phyloP scores from a whole-genome alignment of 2,797 vertebrate genomes.

The Chaenodraco wilsoni region DNA sequence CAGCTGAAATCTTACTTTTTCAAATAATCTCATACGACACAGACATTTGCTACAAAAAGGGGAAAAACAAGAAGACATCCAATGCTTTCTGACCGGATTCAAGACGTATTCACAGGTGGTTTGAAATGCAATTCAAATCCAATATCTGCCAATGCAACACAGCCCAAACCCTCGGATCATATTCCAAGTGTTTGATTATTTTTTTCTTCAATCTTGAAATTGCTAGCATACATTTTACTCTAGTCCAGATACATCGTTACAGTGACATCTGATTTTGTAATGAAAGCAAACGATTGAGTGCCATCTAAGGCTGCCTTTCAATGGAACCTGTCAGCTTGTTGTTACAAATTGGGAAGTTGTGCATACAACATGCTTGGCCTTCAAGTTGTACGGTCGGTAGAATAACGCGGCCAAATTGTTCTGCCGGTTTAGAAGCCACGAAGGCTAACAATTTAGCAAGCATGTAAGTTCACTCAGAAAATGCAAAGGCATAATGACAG shows the following conservation, averaged over 20 bases:
- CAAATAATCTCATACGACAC: constrained; percentile 11
- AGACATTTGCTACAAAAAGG: constrained; percentile 3
- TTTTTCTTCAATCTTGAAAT: constrained; percentile 1
- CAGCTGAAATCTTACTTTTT: constrained; percentile 1
- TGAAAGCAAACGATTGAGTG: neutral
- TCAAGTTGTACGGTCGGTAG: too few species aligned
- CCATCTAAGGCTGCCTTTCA: neutral
- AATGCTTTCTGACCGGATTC: constrained; percentile 1
- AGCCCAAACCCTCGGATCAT: neutral
- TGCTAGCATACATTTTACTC: neutral
- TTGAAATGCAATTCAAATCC: constrained; percentile 48
- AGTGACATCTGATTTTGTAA: neutral
- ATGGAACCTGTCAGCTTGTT: too few species aligned
- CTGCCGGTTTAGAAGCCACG: too few species aligned
- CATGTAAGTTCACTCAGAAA: too few species aligned
- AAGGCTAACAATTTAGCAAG: too few species aligned
- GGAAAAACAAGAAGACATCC: constrained; percentile 15
- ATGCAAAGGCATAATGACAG: too few species aligned
- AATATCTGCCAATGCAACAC: constrained; percentile 28
- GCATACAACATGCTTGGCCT: too few species aligned
- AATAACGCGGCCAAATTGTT: too few species aligned
- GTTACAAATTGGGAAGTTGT: too few species aligned
- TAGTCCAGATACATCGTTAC: neutral
- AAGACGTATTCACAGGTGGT: constrained; percentile 28
- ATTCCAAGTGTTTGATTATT: constrained; percentile 40